These are phyloP conservation scores for Zaprionus bogoriensis DNA, from an alignment of 2,888 invertebrate genomes.

Conservation along the genomic window DNA sequence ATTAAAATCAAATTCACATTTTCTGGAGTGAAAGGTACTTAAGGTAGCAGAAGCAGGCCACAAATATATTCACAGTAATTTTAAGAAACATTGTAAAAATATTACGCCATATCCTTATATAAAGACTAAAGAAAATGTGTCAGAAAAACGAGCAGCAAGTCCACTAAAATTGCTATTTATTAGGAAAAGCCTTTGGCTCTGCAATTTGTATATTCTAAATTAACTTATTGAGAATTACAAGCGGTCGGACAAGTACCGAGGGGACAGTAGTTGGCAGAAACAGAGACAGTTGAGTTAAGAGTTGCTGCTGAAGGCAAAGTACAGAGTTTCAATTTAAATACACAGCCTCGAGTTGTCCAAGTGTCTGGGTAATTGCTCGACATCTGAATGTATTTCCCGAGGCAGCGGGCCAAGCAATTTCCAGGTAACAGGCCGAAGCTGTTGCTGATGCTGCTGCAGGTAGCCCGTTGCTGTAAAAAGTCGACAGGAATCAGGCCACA, in stretches of 20 bases:
- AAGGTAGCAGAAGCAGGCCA: too few species aligned
- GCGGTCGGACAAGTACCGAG: not conserved
- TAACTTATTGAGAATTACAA: not conserved
- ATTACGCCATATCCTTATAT: too few species aligned
- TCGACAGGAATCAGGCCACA: not conserved
- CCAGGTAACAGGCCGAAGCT: slow-evolving; percentile 8
- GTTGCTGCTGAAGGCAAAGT: too few species aligned
- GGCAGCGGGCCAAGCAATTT: slow-evolving; percentile 2
- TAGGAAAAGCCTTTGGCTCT: not conserved
- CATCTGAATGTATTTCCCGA: not conserved
- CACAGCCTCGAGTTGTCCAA: not conserved
- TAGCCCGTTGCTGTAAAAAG: too few species aligned
- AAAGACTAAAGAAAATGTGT: not conserved
- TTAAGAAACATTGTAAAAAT: too few species aligned
- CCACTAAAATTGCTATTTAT: not conserved
- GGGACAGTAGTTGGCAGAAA: not conserved
- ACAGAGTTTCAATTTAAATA: slow-evolving; percentile 7
- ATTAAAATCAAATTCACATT: too few species aligned
- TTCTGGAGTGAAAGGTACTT: too few species aligned
- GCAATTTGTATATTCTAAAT: not conserved
- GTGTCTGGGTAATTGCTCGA: not conserved
- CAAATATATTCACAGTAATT: too few species aligned
- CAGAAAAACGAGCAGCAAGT: not conserved
- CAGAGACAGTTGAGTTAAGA: not conserved
- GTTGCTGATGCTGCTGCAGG: too few species aligned